These are phyloP conservation scores for Vespertilio murinus DNA, from an alignment of 2,797 vertebrate genomes.

Conservation along the genomic window DNA sequence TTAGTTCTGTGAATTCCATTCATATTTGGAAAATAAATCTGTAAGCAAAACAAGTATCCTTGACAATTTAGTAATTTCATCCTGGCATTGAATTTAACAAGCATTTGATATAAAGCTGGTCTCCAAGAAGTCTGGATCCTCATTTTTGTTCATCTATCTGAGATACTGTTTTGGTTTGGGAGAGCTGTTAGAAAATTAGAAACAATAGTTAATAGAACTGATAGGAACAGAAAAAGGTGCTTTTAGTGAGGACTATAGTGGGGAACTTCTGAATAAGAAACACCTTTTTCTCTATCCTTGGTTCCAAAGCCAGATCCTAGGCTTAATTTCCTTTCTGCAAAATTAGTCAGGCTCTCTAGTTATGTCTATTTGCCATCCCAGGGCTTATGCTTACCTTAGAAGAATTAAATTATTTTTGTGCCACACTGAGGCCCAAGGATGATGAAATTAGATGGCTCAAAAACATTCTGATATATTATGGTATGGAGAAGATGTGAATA, in stretches of 20 bases:
- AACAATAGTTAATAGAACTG: neutral
- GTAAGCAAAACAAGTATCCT: neutral
- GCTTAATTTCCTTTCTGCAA: neutral
- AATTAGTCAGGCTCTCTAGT: neutral
- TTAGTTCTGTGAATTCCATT: slow-evolving; percentile 18
- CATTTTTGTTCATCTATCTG: neutral
- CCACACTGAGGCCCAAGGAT: neutral
- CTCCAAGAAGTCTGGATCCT: neutral
- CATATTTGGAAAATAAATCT: neutral
- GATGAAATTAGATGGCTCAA: neutral
- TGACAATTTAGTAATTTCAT: neutral
- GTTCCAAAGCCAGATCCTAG: neutral
- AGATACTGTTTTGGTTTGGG: neutral
- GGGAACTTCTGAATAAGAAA: neutral
- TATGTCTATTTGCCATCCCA: neutral
- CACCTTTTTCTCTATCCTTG: neutral
- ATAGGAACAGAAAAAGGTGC: neutral
- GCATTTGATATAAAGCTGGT: neutral
- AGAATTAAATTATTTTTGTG: neutral
- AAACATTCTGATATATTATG: neutral
- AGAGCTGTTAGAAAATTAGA: neutral
- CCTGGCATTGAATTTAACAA: neutral
- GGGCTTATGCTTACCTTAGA: neutral
- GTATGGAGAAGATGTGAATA: neutral
- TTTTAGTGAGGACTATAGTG: neutral